Evolutionary conservation across 2,113 vertebrate genomes (phyloP).

Genomic region (Pogonocichla stellata): DNA sequence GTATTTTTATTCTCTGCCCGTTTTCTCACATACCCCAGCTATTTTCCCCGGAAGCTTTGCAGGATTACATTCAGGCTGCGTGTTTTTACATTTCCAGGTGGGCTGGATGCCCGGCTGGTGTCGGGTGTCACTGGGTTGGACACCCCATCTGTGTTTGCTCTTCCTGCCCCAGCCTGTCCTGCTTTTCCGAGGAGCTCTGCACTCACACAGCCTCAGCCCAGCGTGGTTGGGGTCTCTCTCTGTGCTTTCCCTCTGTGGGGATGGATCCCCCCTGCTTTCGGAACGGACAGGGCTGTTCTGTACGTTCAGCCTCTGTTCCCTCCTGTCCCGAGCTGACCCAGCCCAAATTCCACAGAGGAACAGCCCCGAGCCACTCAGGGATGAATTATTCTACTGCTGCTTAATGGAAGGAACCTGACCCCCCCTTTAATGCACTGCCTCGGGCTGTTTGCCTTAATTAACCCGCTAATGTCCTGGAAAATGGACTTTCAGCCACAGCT

Average conservation of each 20-base stretch:
- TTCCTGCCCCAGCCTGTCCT: not conserved
- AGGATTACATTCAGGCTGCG: accelerated
- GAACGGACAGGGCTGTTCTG: accelerated
- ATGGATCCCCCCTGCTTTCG: not conserved
- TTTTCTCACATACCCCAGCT: accelerated
- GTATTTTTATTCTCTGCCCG: not conserved
- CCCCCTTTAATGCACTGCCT: not conserved
- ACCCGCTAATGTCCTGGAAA: not conserved
- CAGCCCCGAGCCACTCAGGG: not conserved
- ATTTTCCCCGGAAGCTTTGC: not conserved
- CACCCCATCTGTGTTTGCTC: too few species aligned
- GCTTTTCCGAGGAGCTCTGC: not conserved
- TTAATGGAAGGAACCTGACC: not conserved
- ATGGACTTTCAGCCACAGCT: not conserved
- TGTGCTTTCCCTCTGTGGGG: not conserved
- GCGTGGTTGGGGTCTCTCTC: accelerated
- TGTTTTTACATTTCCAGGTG: accelerated
- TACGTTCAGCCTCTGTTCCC: not conserved
- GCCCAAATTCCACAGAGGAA: accelerated
- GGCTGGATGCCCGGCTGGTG: accelerated
- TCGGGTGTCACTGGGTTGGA: not conserved
- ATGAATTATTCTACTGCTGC: not conserved
- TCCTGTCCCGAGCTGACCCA: not conserved
- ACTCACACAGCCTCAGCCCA: accelerated
- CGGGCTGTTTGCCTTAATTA: not conserved